These are phyloP conservation scores for Alfaro cultratus DNA, from an alignment of 2,797 vertebrate species.

Conservation along the genomic window DNA sequence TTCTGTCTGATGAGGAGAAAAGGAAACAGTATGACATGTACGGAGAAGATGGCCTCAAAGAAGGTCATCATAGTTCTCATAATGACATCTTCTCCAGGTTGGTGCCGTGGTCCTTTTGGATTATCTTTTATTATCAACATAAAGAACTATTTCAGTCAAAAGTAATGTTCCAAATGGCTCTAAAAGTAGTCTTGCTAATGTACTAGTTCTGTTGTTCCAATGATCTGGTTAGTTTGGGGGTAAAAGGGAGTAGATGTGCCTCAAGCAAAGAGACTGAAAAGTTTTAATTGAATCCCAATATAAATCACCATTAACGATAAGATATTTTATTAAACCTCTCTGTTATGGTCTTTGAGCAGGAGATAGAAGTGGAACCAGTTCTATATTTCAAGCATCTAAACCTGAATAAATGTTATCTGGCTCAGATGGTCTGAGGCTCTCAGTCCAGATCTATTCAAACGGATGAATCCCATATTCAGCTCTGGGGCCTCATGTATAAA, in stretches of 20 bases:
- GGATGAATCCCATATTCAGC: neutral
- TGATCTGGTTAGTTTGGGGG: neutral
- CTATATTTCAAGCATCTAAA: too few species aligned
- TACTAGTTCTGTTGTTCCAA: neutral
- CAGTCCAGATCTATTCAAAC: neutral
- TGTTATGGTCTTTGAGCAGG: neutral
- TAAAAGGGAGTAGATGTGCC: neutral
- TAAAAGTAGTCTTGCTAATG: neutral
- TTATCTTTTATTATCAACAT: neutral
- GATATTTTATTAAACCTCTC: too few species aligned
- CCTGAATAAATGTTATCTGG: too few species aligned
- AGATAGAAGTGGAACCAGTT: neutral
- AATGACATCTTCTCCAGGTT: slow-evolving; percentile 99
- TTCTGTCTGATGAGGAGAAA: slow-evolving; percentile 97
- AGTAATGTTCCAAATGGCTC: neutral
- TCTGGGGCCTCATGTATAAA: neutral
- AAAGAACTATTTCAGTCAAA: neutral
- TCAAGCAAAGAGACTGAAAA: neutral
- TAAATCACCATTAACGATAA: too few species aligned
- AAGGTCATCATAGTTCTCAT: slow-evolving; percentile 95
- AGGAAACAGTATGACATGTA: slow-evolving; percentile 96
- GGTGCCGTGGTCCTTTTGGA: slow-evolving; percentile 40
- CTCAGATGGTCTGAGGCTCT: neutral
- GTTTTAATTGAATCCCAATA: neutral
- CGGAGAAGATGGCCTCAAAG: slow-evolving; percentile 96